phyloP scores from a whole-genome alignment of 2,888 invertebrate genomes.

The Lochmaea capreae region DNA sequence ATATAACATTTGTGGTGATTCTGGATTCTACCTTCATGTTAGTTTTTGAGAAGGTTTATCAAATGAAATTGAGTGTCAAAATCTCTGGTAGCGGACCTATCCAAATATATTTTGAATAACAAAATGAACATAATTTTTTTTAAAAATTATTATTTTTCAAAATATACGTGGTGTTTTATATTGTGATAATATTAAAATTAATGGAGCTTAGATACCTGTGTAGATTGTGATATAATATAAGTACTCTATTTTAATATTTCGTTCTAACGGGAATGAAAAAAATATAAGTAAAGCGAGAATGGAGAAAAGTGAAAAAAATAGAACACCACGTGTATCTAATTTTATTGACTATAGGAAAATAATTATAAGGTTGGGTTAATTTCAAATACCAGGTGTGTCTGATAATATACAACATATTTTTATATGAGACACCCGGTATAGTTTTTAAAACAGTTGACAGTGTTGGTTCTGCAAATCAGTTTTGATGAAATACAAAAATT shows the following conservation, averaged over 20 bases:
- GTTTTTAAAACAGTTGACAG: no score
- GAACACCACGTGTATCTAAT: conserved; percentile 45
- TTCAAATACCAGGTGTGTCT: no score
- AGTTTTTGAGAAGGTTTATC: no score
- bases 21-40: no score
- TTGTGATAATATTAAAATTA: conserved; percentile 27
- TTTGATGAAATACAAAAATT: no score
- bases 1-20: no score
- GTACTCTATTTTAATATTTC: conserved; percentile 30
- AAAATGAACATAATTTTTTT: not conserved
- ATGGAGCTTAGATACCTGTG: conserved; percentile 31
- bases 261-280: not conserved
- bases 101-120: not conserved
- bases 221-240: conserved; percentile 36
- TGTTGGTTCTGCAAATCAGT: no score
- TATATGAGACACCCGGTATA: no score
- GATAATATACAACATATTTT: no score
- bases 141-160: not conserved
- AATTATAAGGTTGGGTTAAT: not conserved
- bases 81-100: not conserved
- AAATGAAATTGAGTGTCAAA: not conserved
- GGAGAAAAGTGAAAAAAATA: conserved; percentile 6
- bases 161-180: conserved; percentile 31
- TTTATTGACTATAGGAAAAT: conserved; percentile 16
- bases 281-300: conserved; percentile 1